Evolutionary conservation across 1,140 invertebrate genomes (phyloP).

Genomic region (Drosophila simulans): DNA sequence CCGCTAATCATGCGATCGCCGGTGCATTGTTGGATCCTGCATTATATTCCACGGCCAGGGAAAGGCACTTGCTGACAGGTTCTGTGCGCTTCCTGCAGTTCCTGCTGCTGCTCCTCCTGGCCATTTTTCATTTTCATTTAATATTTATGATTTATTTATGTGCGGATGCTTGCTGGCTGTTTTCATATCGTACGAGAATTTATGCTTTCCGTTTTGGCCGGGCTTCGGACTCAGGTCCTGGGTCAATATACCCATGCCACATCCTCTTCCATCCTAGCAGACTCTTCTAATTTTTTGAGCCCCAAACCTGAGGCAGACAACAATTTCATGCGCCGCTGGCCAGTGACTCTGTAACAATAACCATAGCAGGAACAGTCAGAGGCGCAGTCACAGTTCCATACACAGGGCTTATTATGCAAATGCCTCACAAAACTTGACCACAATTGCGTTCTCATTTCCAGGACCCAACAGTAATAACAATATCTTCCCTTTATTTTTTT

Average conservation of each 20-base stretch:
- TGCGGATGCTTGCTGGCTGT: conserved; percentile 78
- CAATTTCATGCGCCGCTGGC: conserved; percentile 76
- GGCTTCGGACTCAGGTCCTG: conserved; percentile 6
- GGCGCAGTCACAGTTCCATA: conserved; percentile 57
- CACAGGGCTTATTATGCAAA: conserved; percentile 77
- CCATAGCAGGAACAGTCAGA: conserved; percentile 35
- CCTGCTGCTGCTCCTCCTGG: conserved; percentile 28
- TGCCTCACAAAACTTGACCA: conserved; percentile 56
- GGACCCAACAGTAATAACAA: conserved; percentile 53
- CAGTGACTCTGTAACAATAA: conserved; percentile 46
- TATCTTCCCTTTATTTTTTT: conserved; percentile 22
- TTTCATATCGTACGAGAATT: conserved; percentile 78
- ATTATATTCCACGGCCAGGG: conserved; percentile 49
- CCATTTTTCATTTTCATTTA: conserved; percentile 82
- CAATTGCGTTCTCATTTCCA: conserved; percentile 48
- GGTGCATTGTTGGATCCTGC: conserved; percentile 64
- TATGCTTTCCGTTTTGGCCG: conserved; percentile 78
- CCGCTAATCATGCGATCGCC: conserved; percentile 77
- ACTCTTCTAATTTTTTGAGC: conserved; percentile 54
- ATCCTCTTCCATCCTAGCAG: too few species aligned
- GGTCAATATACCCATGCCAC: conserved; percentile 10
- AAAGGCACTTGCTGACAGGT: conserved; percentile 66
- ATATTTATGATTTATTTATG: conserved; percentile 83
- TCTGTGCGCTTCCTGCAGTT: conserved; percentile 69
- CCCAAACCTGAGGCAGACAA: conserved; percentile 64